Base-by-base conservation (phyloP, 2,113 vertebrate species). In the Mastomys natalensis region DNA sequence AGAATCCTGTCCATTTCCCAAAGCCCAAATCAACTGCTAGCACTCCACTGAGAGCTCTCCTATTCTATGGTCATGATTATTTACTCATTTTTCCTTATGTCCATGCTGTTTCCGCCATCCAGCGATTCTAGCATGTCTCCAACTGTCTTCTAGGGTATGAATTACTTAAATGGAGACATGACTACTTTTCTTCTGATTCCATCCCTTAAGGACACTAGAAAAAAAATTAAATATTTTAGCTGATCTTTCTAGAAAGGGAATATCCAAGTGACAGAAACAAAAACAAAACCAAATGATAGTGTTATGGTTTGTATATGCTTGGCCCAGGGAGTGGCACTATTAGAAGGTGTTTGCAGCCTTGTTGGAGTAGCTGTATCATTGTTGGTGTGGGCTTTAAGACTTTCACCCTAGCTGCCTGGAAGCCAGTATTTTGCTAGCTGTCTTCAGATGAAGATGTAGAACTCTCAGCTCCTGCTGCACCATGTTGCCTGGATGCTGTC, bases 41-140 rank as follows among this genome's bases (percentile, higher is more conserved):
- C 43, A 48, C 37, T 87, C 48, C 43, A 0, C 51, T 9, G 89
- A 89, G 73, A 89, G 48, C 77, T 89, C 72, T 66, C 84, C 82
- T 66, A 82, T 3, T 3, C 43, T 16, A 10, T 34, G 45, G 4
- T 51, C 70, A 80, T 37, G 53, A 9, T 11, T 74, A 40, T 62
- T 88, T 37, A 12, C 55, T 89, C 29, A 15, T 7, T 95, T 81
- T 82, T 74, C 53, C 64, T 68, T 76, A 88, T 92, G 84, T 87
- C 45, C 10, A 48, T 40, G 43, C 29, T 22, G 5, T 60, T 94
- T 94, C 8, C 19, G 86, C 81, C 62, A 81, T 15, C 76, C 45
- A 16, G 78, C 58, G 87, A 10, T 58, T n/a, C n/a, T 5, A 26
- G 13, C 22, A 26, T 31, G 21, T 26, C 29, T 62, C 24, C 82